Evolutionary conservation across 2,888 invertebrate genomes (phyloP), one percentile per base, ranked within the genome.

Genomic region (Lobophora halterata): DNA sequence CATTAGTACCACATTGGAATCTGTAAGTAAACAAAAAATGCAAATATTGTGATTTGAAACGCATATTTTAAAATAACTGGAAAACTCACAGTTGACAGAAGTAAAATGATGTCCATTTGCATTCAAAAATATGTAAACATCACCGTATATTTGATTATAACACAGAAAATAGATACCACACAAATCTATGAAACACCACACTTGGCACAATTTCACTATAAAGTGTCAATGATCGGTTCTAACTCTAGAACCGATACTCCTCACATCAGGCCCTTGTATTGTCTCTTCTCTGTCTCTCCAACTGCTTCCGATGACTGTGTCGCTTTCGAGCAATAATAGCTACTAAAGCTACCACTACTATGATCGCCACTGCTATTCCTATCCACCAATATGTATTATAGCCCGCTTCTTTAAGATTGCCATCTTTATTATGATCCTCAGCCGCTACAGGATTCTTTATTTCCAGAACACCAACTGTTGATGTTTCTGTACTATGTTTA

Each of bases 311-410:
- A 47, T 88, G 88, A 48, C 68, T 87, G 29, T 87, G 86, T n/a
- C 88, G 77, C 60, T 88, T 88, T 38, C 79, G 75, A 2, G 80
- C 88, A 37, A 88, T 82, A 47, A 88, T 79, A 38, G 79, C 82
- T 52, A 83, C 73, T 52, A 87, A 46, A 54, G 83, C 61, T 27
- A 82, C 62, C 37, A 83, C 66, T 3, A 88, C 70, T 6, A 75
- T 74, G 25, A 88, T 31, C 2, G 82, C 82, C 4, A 88, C 77
- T n/a, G 69, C 85, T 46, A 88, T 73, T 11, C 83, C 88, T 63
- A 88, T 79, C 87, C 88, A 88, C 80, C 83, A 87, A 44, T 88
- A 88, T 3, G 79, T 74, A 35, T 76, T 85, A 40, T 87, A 87
- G 1, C 85, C 81, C 2, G 81, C 85, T 51, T 82, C 83, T 65